phyloP scores from a whole-genome alignment of 2,888 invertebrate genomes.

The Pandemis heparana region DNA sequence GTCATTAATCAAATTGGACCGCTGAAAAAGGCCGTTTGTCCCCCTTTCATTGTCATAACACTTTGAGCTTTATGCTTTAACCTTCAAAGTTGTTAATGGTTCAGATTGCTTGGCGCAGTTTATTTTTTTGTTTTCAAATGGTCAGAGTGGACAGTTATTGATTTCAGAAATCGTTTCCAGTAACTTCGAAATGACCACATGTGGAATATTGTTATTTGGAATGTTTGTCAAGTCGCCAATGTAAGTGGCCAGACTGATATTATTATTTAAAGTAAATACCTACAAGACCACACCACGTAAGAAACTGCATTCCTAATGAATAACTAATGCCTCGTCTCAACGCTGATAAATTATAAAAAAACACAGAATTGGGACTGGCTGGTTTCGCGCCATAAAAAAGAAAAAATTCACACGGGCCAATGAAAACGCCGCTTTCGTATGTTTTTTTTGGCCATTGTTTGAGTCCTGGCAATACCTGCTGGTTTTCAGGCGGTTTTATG shows the following conservation, averaged over 20 bases:
- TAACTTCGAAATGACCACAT: slow-evolving; percentile 8
- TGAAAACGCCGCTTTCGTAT: slow-evolving; percentile 23
- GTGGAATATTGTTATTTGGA: background rate
- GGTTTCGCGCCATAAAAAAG: slow-evolving; percentile 10
- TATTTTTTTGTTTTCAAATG: background rate
- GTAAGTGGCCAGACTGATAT: background rate
- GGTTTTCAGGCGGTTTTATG: slow-evolving; percentile 34
- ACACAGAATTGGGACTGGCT: background rate
- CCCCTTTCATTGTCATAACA: background rate
- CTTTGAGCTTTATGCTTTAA: background rate
- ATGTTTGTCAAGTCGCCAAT: background rate
- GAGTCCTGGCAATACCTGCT: slow-evolving; percentile 27
- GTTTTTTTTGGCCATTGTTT: slow-evolving; percentile 34
- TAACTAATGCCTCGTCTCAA: background rate
- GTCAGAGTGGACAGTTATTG: slow-evolving; percentile 5
- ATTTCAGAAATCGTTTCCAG: slow-evolving; percentile 9
- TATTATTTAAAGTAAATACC: no score
- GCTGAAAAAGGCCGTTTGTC: background rate
- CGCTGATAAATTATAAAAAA: background rate
- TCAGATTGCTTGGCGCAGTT: background rate
- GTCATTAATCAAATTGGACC: slow-evolving; percentile 26
- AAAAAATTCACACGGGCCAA: slow-evolving; percentile 15
- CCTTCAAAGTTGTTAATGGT: background rate
- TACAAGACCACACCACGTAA: no score
- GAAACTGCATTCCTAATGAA: no score